These are phyloP conservation scores for Platyura marginata DNA, from an alignment of 1,140 invertebrate genomes.

Conservation along the genomic window DNA sequence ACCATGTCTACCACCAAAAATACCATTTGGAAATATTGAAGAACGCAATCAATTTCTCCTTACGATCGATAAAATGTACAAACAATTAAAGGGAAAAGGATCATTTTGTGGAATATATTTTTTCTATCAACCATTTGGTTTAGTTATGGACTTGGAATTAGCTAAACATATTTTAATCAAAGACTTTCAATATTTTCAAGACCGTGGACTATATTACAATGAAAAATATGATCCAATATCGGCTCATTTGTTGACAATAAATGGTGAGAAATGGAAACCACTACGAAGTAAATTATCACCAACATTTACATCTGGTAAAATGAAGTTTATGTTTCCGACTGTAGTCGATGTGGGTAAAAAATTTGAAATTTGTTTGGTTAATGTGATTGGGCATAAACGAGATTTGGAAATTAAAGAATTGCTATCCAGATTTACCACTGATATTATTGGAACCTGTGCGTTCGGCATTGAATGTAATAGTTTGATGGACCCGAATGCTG, in stretches of 20 bases:
- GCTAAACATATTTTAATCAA: conserved; percentile 18
- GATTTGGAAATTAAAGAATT: conserved; percentile 29
- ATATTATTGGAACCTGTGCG: conserved; percentile 33
- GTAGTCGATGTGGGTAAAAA: conserved; percentile 25
- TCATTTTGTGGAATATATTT: conserved; percentile 13
- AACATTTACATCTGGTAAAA: conserved; percentile 39
- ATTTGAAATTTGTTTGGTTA: conserved; percentile 22
- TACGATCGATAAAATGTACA: conserved; percentile 9
- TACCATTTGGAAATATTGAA: conserved; percentile 6
- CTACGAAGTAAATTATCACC: conserved; percentile 31
- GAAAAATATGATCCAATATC: conserved; percentile 30
- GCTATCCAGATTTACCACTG: conserved; percentile 28
- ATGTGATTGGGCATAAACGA: conserved; percentile 15
- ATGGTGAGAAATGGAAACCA: conserved; percentile 30
- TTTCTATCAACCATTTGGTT: conserved; percentile 10
- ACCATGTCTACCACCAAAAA: conserved; percentile 5
- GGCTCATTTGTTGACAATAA: conserved; percentile 27
- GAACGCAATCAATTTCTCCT: background rate
- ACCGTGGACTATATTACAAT: conserved; percentile 28
- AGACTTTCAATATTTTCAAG: conserved; percentile 16
- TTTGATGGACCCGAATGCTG: conserved; percentile 15
- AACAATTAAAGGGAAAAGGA: conserved; percentile 7
- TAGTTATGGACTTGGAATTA: conserved; percentile 15
- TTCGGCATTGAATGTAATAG: conserved; percentile 40
- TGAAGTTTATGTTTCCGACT: too few species aligned